A percentile compares a stretch with the other conserved stretches of the same genome.
phyloP scores from a whole-genome alignment of 2,113 vertebrate genomes.

The Enhydra lutris region DNA sequence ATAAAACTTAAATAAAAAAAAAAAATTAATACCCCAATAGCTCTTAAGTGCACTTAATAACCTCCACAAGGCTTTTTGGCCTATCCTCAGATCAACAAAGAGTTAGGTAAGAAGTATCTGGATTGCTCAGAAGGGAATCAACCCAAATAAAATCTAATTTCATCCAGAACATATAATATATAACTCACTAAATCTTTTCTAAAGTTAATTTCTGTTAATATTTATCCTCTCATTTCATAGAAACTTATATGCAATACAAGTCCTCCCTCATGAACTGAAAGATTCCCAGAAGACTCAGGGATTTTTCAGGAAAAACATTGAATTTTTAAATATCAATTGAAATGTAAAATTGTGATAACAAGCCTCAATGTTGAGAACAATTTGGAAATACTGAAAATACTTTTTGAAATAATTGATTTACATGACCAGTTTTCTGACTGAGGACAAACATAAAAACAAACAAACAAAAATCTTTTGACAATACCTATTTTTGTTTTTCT shows the following conservation, averaged over 20 bases:
- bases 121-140: background rate
- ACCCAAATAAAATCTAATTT: background rate
- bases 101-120: background rate
- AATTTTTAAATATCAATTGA: background rate
- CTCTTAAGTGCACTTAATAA: background rate
- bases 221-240: background rate
- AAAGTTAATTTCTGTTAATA: background rate
- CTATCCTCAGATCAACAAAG: background rate
- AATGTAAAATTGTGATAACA: background rate
- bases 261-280: background rate
- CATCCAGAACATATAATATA: background rate
- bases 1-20: too few relatives aligned
- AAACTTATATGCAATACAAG: background rate
- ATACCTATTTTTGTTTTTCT: background rate
- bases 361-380: background rate
- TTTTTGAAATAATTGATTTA: background rate
- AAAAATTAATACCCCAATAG: background rate
- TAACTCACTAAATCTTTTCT: background rate
- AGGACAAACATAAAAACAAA: background rate
- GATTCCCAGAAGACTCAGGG: background rate
- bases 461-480: background rate
- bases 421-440: background rate
- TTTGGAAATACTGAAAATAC: background rate
- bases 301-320: background rate
- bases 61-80: background rate